Conservation (phyloP, 1,140 invertebrate species). For the Drosophila fuyamai region DNA sequence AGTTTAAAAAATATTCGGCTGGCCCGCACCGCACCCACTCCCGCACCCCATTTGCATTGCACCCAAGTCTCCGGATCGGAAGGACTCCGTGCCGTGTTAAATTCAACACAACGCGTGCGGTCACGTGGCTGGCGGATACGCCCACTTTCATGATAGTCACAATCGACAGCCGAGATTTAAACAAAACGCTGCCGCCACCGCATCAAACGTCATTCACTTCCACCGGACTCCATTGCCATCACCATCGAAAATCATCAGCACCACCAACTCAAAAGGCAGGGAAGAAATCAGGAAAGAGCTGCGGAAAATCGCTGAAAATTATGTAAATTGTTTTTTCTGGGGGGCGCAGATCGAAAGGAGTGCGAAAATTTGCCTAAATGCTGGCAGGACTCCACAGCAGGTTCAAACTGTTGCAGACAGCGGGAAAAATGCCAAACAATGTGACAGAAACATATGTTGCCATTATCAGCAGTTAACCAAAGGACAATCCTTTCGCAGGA, state of each 20-base stretch:
- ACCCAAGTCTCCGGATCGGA: slow-evolving; percentile 36
- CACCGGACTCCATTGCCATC: slow-evolving; percentile 4
- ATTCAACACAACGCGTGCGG: slow-evolving; percentile 79
- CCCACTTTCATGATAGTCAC: slow-evolving; percentile 78
- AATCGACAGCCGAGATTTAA: slow-evolving; percentile 59
- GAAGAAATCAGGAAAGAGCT: slow-evolving; percentile 30
- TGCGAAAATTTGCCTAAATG: slow-evolving; percentile 81
- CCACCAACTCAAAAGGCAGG: background rate
- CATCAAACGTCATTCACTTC: slow-evolving; percentile 49
- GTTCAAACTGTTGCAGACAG: slow-evolving; percentile 61
- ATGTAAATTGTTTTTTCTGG: slow-evolving; percentile 69
- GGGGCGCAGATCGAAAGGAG: slow-evolving; percentile 44
- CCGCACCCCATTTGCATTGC: slow-evolving; percentile 58
- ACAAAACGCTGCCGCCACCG: slow-evolving; percentile 44
- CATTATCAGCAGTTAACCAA: slow-evolving; percentile 55
- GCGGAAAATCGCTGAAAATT: slow-evolving; percentile 75
- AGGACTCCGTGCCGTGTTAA: slow-evolving; percentile 60
- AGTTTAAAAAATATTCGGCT: slow-evolving; percentile 67
- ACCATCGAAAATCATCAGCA: slow-evolving; percentile 47
- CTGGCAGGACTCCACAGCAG: slow-evolving; percentile 44
- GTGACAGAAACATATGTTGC: slow-evolving; percentile 79
- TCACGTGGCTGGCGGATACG: slow-evolving; percentile 71
- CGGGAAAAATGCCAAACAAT: slow-evolving; percentile 43
- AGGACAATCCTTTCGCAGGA: slow-evolving; percentile 56
- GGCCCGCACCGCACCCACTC: slow-evolving; percentile 40